These are phyloP conservation scores for Coboldia fuscipes DNA, from an alignment of 1,140 invertebrate genomes.

Conservation along the genomic window DNA sequence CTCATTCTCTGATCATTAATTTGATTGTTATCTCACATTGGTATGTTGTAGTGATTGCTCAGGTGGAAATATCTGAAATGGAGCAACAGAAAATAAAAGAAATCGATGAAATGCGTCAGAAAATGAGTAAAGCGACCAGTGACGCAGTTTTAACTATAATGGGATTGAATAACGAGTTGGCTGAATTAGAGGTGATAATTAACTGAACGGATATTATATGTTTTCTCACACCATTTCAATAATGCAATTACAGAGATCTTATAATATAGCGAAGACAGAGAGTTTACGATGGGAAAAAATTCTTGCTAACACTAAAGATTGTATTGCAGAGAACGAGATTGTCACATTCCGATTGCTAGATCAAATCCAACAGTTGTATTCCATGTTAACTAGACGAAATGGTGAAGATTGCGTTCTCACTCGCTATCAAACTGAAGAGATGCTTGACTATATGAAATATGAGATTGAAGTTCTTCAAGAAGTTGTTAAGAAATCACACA, in stretches of 20 bases:
- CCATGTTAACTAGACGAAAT: slow-evolving; percentile 8
- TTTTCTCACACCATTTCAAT: neutral
- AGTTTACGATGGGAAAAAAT: slow-evolving; percentile 16
- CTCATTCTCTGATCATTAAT: neutral
- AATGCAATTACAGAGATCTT: slow-evolving; percentile 6
- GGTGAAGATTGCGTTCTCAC: slow-evolving; percentile 4
- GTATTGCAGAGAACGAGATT: slow-evolving; percentile 7
- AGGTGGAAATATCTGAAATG: slow-evolving; percentile 13
- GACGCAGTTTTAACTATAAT: slow-evolving; percentile 15
- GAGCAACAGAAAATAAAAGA: slow-evolving; percentile 13
- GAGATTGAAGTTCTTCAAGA: slow-evolving; percentile 13
- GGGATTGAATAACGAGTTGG: slow-evolving; percentile 17
- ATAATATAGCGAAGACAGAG: slow-evolving; percentile 9
- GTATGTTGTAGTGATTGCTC: slow-evolving; percentile 14
- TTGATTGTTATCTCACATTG: slow-evolving; percentile 1
- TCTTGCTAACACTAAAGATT: slow-evolving; percentile 11
- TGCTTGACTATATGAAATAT: slow-evolving; percentile 13
- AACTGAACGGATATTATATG: no score
- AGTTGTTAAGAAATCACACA: slow-evolving; percentile 7
- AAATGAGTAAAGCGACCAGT: slow-evolving; percentile 16
- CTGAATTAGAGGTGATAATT: slow-evolving; percentile 10
- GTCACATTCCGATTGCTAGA: slow-evolving; percentile 11
- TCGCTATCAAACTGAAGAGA: slow-evolving; percentile 5
- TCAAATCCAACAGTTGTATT: slow-evolving; percentile 10
- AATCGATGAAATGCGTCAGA: slow-evolving; percentile 15